Evolutionary conservation across 2,888 invertebrate species (phyloP).

Genomic region (Lithosia quadra): DNA sequence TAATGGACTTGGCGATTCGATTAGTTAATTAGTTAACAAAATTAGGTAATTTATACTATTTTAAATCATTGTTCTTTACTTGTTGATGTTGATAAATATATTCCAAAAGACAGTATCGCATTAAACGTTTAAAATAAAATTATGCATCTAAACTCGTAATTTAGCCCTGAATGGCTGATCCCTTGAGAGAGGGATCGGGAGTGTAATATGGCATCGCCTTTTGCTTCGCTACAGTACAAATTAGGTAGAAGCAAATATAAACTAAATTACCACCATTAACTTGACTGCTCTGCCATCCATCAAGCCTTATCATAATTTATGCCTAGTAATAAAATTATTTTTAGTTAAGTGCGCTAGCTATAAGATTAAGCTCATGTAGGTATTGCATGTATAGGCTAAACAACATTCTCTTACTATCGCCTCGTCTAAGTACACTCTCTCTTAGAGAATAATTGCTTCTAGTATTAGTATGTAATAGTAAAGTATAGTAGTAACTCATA

Average conservation of each 20-base stretch:
- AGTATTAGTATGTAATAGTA: no score
- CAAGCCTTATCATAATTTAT: conserved; percentile 41
- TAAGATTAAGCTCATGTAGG: neutral
- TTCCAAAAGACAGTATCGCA: neutral
- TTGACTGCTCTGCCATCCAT: conserved; percentile 34
- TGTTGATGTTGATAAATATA: neutral
- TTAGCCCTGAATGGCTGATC: neutral
- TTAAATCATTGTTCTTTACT: no score
- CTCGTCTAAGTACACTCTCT: no score
- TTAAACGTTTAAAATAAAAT: neutral
- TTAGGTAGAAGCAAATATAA: conserved; percentile 16
- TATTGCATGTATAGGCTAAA: neutral
- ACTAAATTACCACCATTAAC: conserved; percentile 39
- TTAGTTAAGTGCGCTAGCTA: neutral
- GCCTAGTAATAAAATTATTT: conserved; percentile 30
- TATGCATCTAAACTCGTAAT: neutral
- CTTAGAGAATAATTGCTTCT: no score
- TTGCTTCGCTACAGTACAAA: neutral
- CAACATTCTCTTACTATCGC: neutral
- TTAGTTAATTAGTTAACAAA: no score
- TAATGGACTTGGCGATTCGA: neutral
- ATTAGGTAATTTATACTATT: no score
- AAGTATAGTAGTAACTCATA: no score
- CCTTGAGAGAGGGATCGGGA: neutral
- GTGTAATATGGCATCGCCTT: neutral